phyloP scores from a whole-genome alignment of 2,888 invertebrate genomes.

The Lasioglossum morio region DNA sequence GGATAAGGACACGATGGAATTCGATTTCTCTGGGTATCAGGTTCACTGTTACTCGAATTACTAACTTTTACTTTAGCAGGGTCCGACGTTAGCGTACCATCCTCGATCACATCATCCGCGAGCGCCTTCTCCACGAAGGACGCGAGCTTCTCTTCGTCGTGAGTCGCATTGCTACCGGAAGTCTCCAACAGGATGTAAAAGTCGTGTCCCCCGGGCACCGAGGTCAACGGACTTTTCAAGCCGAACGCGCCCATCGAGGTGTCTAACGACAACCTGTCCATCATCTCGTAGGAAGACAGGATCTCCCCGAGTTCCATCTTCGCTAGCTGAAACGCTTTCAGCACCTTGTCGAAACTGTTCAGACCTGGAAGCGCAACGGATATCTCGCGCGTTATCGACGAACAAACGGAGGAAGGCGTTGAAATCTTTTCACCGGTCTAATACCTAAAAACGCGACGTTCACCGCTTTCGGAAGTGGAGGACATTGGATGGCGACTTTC shows the following conservation, averaged over 20 bases:
- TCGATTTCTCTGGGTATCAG: neutral
- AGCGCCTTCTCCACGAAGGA: constrained; percentile 91
- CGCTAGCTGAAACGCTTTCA: constrained; percentile 91
- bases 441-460: constrained; percentile 96
- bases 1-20: neutral
- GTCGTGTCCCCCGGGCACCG: constrained; percentile 86
- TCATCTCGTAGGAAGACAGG: constrained; percentile 97
- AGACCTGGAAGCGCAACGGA: constrained; percentile 86
- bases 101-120: constrained; percentile 89
- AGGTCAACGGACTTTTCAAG: constrained; percentile 85
- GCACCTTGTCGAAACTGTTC: constrained; percentile 91
- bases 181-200: constrained; percentile 96
- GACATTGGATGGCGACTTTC: constrained; percentile 95
- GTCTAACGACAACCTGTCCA: constrained; percentile 92
- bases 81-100: constrained; percentile 95
- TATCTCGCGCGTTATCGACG: neutral
- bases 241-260: constrained; percentile 88
- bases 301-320: constrained; percentile 93
- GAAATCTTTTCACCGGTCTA: neutral
- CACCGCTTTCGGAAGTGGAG: constrained; percentile 92
- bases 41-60: neutral
- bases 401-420: neutral
- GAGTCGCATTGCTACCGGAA: constrained; percentile 92
- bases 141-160: constrained; percentile 95
- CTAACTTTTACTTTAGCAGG: constrained; percentile 91